These are phyloP conservation scores for Phlogophora meticulosa DNA, from an alignment of 2,888 invertebrate species.

Conservation along the genomic window DNA sequence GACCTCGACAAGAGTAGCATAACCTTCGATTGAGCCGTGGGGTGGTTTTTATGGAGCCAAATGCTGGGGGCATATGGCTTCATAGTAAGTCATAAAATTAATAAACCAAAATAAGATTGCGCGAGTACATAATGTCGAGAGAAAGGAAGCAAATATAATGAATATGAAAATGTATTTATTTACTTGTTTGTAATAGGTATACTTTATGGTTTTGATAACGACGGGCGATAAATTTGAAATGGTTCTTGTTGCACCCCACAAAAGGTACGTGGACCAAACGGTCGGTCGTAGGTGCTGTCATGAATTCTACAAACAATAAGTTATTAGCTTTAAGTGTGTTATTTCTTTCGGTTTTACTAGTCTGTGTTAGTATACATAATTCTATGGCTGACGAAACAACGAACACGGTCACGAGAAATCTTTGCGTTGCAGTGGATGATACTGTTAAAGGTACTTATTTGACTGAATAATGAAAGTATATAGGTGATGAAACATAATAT, in stretches of 20 bases:
- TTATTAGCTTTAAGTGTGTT: slow-evolving; percentile 3
- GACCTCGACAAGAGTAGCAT: no score
- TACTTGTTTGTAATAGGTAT: not conserved
- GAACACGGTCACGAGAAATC: not conserved
- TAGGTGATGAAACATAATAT: not conserved
- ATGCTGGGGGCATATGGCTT: no score
- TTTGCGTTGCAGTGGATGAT: slow-evolving; percentile 16
- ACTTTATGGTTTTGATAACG: slow-evolving; percentile 30
- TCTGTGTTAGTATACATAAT: slow-evolving; percentile 15
- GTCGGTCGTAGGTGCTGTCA: not conserved
- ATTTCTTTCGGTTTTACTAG: slow-evolving; percentile 13
- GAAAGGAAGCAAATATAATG: not conserved
- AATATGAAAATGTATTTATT: not conserved
- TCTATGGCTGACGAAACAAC: not conserved
- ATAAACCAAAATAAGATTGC: no score
- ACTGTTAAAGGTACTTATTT: slow-evolving; percentile 38
- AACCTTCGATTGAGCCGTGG: no score
- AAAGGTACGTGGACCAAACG: not conserved
- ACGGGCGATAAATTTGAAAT: slow-evolving; percentile 19
- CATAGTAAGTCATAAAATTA: no score
- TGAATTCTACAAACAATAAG: slow-evolving; percentile 12
- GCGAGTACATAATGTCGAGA: no score
- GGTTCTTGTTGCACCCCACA: not conserved
- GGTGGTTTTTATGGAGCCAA: no score
- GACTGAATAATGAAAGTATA: not conserved